Percentiles rank a stretch among this genome's conserved stretches.
Evolutionary conservation across 1,140 invertebrate genomes (phyloP).

Genomic region (Lineus longissimus): DNA sequence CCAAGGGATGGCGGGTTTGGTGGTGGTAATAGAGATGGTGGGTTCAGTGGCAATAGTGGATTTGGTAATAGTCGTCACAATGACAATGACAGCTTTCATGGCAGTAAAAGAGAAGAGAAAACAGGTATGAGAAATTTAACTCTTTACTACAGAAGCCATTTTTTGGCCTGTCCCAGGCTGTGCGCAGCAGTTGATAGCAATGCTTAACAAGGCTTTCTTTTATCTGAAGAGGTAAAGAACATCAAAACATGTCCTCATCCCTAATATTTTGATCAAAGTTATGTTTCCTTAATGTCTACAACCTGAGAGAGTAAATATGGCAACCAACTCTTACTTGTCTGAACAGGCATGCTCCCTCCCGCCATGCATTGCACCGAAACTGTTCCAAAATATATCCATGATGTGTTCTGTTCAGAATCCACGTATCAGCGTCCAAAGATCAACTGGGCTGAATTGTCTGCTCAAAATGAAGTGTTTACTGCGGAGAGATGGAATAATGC

Average conservation of each 20-base stretch:
- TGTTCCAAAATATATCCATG: too few relatives aligned
- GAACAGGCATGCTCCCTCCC: too few relatives aligned
- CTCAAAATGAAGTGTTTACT: background rate
- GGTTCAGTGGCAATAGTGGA: background rate
- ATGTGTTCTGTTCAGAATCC: background rate
- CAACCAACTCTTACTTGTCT: too few relatives aligned
- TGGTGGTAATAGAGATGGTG: background rate
- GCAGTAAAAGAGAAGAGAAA: conserved; percentile 14
- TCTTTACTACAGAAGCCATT: too few relatives aligned
- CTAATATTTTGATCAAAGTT: too few relatives aligned
- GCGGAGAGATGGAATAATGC: conserved; percentile 31
- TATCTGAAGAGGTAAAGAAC: too few relatives aligned
- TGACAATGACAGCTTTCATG: background rate
- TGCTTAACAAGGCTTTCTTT: too few relatives aligned
- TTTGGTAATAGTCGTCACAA: background rate
- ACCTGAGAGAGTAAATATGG: too few relatives aligned
- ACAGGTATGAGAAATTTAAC: conserved; percentile 23
- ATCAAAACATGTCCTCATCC: too few relatives aligned
- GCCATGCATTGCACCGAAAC: too few relatives aligned
- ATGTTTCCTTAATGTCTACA: background rate
- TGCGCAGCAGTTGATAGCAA: too few relatives aligned
- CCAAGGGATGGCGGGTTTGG: conserved; percentile 9
- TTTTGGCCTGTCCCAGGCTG: too few relatives aligned
- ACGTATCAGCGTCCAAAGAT: background rate
- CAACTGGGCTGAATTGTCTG: background rate